Evolutionary conservation across 2,113 vertebrate species (phyloP), one percentile per base, ranked within the genome.

Genomic region (Upupa epops): DNA sequence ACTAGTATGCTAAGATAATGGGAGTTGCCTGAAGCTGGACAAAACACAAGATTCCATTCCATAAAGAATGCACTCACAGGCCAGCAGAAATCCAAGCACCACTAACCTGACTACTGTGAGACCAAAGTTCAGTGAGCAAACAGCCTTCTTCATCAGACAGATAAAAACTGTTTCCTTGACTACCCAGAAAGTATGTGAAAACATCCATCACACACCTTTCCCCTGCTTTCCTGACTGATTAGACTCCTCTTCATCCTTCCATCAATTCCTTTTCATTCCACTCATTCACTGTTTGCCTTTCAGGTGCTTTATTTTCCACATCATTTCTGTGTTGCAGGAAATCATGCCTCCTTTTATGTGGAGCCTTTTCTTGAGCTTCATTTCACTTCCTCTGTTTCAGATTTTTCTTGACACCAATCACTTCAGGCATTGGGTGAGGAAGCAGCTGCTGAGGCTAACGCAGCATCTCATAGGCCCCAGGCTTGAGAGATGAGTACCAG

Each of bases 241-340:
- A 90, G 42, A 22, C 59, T 89, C 31, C 86, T 93, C 88, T 94
- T 95, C 90, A 95, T 86, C 83, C 90, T 82, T 81, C 94, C 69
- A 71, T 90, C 92, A 90, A 59, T 83, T 70, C 83, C 80, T 83
- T 96, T 93, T 95, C 80, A 88, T 88, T 86, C 79, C 55, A 15
- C 32, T 88, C 60, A 59, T 92, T 86, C 89, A 83, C 64, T 59
- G 13, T 77, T 90, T 90, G 79, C 88, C 76, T 94, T 48, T 86
- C 88, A 96, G 90, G 83, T 94, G 90, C 83, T 90, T 90, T 94
- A 83, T 88, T 80, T 95, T 81, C 92, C 73, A 77, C 77, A 76
- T 42, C 2, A 0, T 56, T 88, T 34, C n/a, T 90, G 76, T 55
- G 60, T 86, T 59, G 48, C 80, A 94, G 83, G 72, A 91, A 96